Percentiles rank a stretch among this genome's conserved stretches.
These are phyloP conservation scores for Isoperla grammatica DNA, from an alignment of 2,888 invertebrate genomes.

Conservation along the genomic window DNA sequence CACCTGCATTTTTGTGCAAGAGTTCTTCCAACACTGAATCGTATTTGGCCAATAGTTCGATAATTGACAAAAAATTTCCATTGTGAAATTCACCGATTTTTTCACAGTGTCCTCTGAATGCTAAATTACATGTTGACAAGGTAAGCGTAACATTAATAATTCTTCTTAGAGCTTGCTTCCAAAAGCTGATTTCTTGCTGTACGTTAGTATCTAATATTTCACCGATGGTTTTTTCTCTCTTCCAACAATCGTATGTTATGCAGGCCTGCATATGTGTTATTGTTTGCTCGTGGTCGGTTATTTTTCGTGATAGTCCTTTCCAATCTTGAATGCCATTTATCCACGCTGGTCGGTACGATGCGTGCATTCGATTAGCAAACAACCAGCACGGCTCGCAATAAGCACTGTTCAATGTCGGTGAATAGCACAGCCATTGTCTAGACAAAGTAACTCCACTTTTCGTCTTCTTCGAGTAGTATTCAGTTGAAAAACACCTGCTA, in stretches of 20 bases:
- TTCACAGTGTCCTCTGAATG: conserved; percentile 9
- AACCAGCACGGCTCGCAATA: conserved; percentile 8
- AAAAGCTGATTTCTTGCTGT: conserved; percentile 3
- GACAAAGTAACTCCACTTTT: not conserved
- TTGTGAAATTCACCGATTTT: conserved; percentile 7
- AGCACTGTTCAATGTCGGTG: not conserved
- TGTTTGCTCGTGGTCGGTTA: conserved; percentile 8
- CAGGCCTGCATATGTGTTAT: conserved; percentile 6
- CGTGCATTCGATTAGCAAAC: conserved; percentile 8
- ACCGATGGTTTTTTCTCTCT: conserved; percentile 8
- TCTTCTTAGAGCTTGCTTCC: conserved; percentile 7
- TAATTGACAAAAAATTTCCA: conserved; percentile 8
- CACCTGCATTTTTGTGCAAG: conserved; percentile 2
- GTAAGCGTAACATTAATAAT: conserved; percentile 7
- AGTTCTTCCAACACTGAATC: conserved; percentile 1
- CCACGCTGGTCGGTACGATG: conserved; percentile 10
- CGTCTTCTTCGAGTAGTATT: conserved; percentile 5
- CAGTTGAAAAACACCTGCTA: not conserved
- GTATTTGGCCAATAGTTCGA: conserved; percentile 10
- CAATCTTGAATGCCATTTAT: conserved; percentile 1
- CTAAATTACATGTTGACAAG: conserved; percentile 9
- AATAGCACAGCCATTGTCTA: conserved; percentile 6
- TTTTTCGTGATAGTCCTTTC: conserved; percentile 8
- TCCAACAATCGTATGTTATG: conserved; percentile 5
- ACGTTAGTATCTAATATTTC: conserved; percentile 2